These are phyloP conservation scores for Rhaphigaster nebulosa DNA, from an alignment of 2,888 invertebrate species.

Conservation along the genomic window DNA sequence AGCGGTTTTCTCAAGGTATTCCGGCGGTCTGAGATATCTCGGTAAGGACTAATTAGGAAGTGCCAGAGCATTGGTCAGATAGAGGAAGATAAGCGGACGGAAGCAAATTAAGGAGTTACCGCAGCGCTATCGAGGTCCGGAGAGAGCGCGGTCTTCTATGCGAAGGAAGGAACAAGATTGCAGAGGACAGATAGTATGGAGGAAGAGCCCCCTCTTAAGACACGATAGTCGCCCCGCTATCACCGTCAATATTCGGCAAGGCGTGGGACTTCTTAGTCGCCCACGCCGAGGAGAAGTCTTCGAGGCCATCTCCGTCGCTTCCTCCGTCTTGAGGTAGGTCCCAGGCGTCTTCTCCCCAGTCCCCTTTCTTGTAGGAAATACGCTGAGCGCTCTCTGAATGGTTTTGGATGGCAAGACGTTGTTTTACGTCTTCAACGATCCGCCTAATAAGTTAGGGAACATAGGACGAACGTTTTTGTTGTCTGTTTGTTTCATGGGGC, in stretches of 20 bases:
- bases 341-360: background rate
- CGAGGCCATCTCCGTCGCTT: constrained; percentile 29
- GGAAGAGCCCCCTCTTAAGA: constrained; percentile 39
- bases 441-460: too few relatives aligned
- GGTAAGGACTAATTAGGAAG: constrained; percentile 14
- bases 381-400: too few relatives aligned
- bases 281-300: background rate
- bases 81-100: constrained; percentile 4
- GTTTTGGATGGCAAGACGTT: too few relatives aligned
- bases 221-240: constrained; percentile 18
- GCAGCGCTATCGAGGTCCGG: background rate
- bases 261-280: constrained; percentile 43
- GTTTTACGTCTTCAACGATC: too few relatives aligned
- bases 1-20: constrained; percentile 22
- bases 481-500: too few relatives aligned
- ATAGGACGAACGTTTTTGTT: too few relatives aligned
- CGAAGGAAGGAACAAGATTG: constrained; percentile 41
- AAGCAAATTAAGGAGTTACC: constrained; percentile 37
- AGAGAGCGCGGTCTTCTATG: background rate
- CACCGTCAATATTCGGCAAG: constrained; percentile 43
- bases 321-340: constrained; percentile 28
- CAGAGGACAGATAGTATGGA: constrained; percentile 17
- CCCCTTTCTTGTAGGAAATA: background rate
- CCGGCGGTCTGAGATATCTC: background rate
- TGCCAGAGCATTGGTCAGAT: constrained; percentile 15